Evolutionary conservation across 2,888 invertebrate genomes (phyloP), one percentile per base, ranked within the genome.

Genomic region (Lingula anatina): DNA sequence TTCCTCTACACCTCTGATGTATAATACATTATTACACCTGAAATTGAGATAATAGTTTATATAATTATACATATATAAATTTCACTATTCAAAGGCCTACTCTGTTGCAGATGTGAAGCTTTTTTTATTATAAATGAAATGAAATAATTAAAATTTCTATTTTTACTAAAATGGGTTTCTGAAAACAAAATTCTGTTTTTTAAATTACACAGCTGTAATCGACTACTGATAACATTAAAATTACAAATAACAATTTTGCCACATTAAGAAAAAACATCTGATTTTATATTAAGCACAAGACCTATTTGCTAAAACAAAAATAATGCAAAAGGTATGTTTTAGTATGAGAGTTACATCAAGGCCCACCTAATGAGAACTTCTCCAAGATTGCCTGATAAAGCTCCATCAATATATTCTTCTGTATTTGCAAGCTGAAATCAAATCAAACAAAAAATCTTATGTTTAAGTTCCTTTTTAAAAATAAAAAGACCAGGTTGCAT

Each of bases 331-430:
- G n/a, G n/a, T n/a, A n/a, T n/a, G n/a, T n/a, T n/a, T n/a, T n/a
- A n/a, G n/a, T n/a, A n/a, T n/a, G n/a, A n/a, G n/a, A n/a, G n/a
- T n/a, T n/a, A n/a, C n/a, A n/a, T n/a, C n/a, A n/a, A n/a, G n/a
- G 18, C 25, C 45, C 54, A 95, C 74, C 97, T 84, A 61, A 99
- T 89, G 15, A 99, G 81, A 28, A 99, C 92, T 83, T 99, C 99
- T 9, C 99, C 99, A 7, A 99, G 83, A 73, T 89, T 92, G 44
- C 96, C 95, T 62, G 94, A 91, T 57, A 87, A 84, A 57, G 83
- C 84, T 47, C 94, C 94, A 70, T 97, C 95, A 56, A 97, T 90
- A 71, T 87, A 90, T 81, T 99, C 99, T 79, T 99, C 97, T 7
- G 97, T 91, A 75, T 96, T 96, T 1, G 96, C 97, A 53, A 99